Evolutionary conservation across 2,888 invertebrate species (phyloP), one percentile per base, ranked within the genome.

Genomic region (Sinodicranocentrus sp.): DNA sequence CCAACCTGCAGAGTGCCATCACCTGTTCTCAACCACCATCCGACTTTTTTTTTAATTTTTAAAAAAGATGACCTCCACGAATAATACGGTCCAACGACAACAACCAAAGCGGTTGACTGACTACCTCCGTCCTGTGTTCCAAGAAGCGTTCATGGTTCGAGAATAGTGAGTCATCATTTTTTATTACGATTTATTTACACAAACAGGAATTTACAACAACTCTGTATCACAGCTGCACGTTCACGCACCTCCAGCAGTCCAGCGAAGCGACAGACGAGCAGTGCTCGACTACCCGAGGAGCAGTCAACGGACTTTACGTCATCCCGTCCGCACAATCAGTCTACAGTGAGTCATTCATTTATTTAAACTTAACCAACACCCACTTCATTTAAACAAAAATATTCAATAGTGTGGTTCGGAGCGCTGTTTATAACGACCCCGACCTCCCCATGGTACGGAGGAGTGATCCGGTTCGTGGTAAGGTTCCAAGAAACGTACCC

Each of bases 401-500:
- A 67, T 39, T 61, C 15, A 93, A 84, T 92, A 97, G 97, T 94
- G 84, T 97, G 97, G 97, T 95, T 95, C 92, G 97, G 97, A 87
- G 95, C 97, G 25, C 93, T 97, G 90, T 98, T 98, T 92, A 93
- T 98, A 73, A 93, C 65, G n/a, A 21, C 23, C 15, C 33, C 33
- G 33, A 23, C 21, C 15, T 65, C 65, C 17, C 79, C 78, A 19
- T 84, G 84, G 84, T 95, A 95, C 91, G 96, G 96, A 87, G 98
- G 96, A 83, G 93, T 98, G 75, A 97, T 98, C 91, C 94, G 97
- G 89, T 98, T 98, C 91, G 95, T 94, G 85, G 92, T 99, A 87
- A 92, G 93, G 88, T 93, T 98, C 90, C 96, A 98, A 78, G 95
- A 96, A 85, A 94, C 94, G 89, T 98, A 97, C 91, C 98, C 98